Evolutionary conservation across 2,888 invertebrate genomes (phyloP).

Genomic region (Drosophila colorata): DNA sequence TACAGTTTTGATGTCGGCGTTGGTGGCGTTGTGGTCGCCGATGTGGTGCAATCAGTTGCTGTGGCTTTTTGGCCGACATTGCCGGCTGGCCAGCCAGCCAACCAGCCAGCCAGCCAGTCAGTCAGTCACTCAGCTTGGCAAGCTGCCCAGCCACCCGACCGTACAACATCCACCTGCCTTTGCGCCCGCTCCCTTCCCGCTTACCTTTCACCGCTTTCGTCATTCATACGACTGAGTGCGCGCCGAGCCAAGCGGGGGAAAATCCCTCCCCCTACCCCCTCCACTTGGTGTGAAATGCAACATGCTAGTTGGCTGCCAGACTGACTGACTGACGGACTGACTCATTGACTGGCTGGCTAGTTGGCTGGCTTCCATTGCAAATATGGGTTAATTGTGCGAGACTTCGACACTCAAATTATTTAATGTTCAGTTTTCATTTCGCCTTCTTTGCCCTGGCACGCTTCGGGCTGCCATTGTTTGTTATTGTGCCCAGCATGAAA

Average conservation of each 20-base stretch:
- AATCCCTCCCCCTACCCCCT: conserved; percentile 62
- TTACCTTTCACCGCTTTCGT: conserved; percentile 56
- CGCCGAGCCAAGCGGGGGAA: conserved; percentile 64
- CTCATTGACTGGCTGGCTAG: not conserved
- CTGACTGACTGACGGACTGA: conserved; percentile 25
- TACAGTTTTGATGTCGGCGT: conserved; percentile 44
- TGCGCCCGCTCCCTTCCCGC: not conserved
- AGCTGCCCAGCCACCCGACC: conserved; percentile 52
- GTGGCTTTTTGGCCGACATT: conserved; percentile 75
- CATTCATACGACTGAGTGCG: conserved; percentile 78
- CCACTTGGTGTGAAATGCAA: conserved; percentile 80
- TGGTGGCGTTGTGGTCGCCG: conserved; percentile 64
- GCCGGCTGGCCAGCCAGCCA: conserved; percentile 42
- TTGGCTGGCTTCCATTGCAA: conserved; percentile 58
- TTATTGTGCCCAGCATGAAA: conserved; percentile 33
- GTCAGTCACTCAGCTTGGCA: conserved; percentile 51
- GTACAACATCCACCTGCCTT: conserved; percentile 35
- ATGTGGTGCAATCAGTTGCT: conserved; percentile 79
- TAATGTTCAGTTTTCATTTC: conserved; percentile 54
- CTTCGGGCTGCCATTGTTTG: conserved; percentile 27
- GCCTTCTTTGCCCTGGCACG: conserved; percentile 5
- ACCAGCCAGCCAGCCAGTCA: conserved; percentile 17
- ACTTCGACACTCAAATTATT: conserved; percentile 75
- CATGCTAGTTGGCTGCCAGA: conserved; percentile 58
- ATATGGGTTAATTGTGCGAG: conserved; percentile 79